phyloP scores from a whole-genome alignment of 2,113 vertebrate genomes.

The Nestor notabilis region DNA sequence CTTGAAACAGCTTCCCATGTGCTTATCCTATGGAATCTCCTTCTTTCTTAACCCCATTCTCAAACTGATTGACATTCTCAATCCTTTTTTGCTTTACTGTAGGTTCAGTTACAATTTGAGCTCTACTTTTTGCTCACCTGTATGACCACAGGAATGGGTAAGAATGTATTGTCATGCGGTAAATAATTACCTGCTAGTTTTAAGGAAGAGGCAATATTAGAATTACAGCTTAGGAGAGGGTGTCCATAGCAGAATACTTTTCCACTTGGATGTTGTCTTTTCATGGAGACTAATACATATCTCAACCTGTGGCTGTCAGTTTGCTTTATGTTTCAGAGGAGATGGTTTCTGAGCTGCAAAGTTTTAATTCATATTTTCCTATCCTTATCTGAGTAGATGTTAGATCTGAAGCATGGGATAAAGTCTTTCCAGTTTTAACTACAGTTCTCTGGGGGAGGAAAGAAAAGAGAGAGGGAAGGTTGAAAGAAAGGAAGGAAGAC shows the following conservation, averaged over 20 bases:
- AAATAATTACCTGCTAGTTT: background rate
- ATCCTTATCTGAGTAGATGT: background rate
- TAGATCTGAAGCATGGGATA: background rate
- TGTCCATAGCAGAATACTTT: background rate
- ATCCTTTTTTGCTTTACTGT: background rate
- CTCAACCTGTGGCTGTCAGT: background rate
- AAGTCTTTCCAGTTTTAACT: background rate
- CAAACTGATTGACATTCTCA: background rate
- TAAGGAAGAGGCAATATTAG: background rate
- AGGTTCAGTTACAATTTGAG: background rate
- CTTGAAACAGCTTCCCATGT: background rate
- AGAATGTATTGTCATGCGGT: background rate
- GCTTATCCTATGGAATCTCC: background rate
- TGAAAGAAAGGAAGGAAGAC: background rate
- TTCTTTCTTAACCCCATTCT: background rate
- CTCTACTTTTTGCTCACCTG: background rate
- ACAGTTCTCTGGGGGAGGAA: background rate
- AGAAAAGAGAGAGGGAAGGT: background rate
- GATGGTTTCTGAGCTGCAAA: background rate
- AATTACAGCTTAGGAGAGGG: background rate
- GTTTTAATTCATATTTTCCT: background rate
- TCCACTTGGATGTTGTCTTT: background rate
- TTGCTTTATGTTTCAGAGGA: background rate
- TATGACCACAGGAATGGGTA: background rate
- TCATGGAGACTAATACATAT: background rate